phyloP scores from a whole-genome alignment of 2,797 vertebrate species.

The Sebastes melanostomus region DNA sequence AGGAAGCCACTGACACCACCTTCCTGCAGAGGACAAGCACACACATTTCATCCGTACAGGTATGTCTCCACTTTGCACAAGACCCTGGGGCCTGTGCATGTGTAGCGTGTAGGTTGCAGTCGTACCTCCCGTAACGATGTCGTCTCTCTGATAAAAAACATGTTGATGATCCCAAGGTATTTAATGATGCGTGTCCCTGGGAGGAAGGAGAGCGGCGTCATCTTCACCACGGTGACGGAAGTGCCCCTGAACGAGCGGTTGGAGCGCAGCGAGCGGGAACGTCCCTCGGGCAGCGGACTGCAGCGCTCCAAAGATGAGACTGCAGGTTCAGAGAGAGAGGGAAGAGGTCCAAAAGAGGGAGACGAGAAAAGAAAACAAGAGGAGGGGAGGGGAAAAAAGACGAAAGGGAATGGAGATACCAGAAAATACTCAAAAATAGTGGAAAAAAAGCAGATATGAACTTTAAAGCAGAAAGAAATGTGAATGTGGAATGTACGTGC shows the following conservation, averaged over 20 bases:
- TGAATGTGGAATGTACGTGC: slow-evolving; percentile 50
- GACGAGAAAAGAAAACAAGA: slow-evolving; percentile 2
- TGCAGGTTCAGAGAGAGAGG: slow-evolving; percentile 63
- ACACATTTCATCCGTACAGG: background rate
- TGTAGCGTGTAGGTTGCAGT: background rate
- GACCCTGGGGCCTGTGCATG: background rate
- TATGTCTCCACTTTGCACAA: background rate
- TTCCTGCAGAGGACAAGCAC: slow-evolving; percentile 82
- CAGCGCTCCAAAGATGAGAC: slow-evolving; percentile 92
- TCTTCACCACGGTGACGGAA: slow-evolving; percentile 93
- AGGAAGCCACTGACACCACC: slow-evolving; percentile 98
- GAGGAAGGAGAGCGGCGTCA: slow-evolving; percentile 97
- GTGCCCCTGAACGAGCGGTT: slow-evolving; percentile 82
- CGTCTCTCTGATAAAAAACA: slow-evolving; percentile 99
- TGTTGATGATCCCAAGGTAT: slow-evolving; percentile 99
- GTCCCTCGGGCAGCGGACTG: slow-evolving; percentile 91
- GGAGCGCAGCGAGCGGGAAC: slow-evolving; percentile 86
- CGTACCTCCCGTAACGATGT: slow-evolving; percentile 96
- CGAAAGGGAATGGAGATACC: slow-evolving; percentile 52
- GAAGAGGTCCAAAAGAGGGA: slow-evolving; percentile 26
- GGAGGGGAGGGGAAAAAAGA: background rate
- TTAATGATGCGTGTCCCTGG: slow-evolving; percentile 95
- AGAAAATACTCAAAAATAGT: slow-evolving; percentile 59
- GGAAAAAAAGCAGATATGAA: slow-evolving; percentile 55
- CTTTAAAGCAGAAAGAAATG: slow-evolving; percentile 58